These are phyloP conservation scores for Phyto melanocephala DNA, from an alignment of 2,888 invertebrate genomes.

Conservation along the genomic window DNA sequence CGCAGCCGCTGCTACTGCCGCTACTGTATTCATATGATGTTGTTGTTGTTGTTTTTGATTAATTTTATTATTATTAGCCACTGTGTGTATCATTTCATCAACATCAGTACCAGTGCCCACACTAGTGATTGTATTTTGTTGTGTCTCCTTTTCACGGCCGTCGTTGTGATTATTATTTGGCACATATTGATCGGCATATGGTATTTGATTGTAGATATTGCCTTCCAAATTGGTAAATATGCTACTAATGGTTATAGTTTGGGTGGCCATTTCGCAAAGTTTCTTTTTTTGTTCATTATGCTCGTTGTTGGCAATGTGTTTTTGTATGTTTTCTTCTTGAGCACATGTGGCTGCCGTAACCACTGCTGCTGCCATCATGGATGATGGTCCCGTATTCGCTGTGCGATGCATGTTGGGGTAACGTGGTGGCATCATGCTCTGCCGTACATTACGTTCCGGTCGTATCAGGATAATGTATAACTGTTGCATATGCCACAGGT, in stretches of 20 bases:
- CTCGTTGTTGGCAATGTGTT: slow-evolving; percentile 80
- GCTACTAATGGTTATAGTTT: slow-evolving; percentile 77
- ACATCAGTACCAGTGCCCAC: slow-evolving; percentile 47
- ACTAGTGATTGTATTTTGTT: slow-evolving; percentile 65
- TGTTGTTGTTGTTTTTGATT: slow-evolving; percentile 75
- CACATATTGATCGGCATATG: slow-evolving; percentile 79
- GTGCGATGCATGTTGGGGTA: slow-evolving; percentile 83
- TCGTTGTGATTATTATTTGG: slow-evolving; percentile 72
- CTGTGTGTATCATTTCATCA: slow-evolving; percentile 66
- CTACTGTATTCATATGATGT: slow-evolving; percentile 27
- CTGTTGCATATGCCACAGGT: slow-evolving; percentile 77
- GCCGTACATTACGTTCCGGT: slow-evolving; percentile 93
- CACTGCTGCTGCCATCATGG: slow-evolving; percentile 85
- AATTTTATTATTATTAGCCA: slow-evolving; percentile 78
- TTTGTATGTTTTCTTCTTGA: slow-evolving; percentile 83
- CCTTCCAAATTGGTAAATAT: slow-evolving; percentile 76
- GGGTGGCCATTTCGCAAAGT: slow-evolving; percentile 78
- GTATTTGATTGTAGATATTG: slow-evolving; percentile 74
- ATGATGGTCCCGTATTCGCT: slow-evolving; percentile 82
- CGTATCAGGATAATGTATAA: slow-evolving; percentile 92
- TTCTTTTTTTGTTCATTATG: slow-evolving; percentile 72
- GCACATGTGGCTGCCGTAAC: slow-evolving; percentile 85
- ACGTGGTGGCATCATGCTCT: slow-evolving; percentile 89
- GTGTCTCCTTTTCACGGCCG: slow-evolving; percentile 55
- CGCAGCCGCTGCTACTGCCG: not conserved